phyloP scores from a whole-genome alignment of 1,140 invertebrate genomes.

The Diorhabda sublineata region DNA sequence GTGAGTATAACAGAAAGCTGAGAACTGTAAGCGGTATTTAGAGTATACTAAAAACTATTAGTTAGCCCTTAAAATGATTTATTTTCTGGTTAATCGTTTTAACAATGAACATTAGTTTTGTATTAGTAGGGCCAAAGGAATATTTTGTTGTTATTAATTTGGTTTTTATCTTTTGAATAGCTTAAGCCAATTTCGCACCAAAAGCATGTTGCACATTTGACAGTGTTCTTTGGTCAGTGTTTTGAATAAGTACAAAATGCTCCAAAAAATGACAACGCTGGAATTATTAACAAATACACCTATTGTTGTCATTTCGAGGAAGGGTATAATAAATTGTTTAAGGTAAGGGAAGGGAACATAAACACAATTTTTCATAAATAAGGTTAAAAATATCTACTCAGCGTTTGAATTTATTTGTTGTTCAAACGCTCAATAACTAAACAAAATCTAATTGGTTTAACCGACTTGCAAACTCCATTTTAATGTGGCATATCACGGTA shows the following conservation, averaged over 20 bases:
- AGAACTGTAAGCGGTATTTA: neutral
- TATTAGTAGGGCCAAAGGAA: neutral
- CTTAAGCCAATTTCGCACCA: slow-evolving; percentile 29
- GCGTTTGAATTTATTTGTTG: slow-evolving; percentile 2
- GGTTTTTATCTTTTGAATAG: neutral
- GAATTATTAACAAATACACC: neutral
- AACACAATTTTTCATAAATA: slow-evolving; percentile 3
- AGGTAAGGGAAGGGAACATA: neutral
- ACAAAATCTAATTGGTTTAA: slow-evolving; percentile 30
- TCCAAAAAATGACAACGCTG: slow-evolving; percentile 20
- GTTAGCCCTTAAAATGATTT: slow-evolving; percentile 35
- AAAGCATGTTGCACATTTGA: slow-evolving; percentile 34
- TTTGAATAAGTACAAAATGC: slow-evolving; percentile 1
- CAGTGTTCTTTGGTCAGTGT: slow-evolving; percentile 18
- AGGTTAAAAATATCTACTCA: slow-evolving; percentile 4
- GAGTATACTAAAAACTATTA: neutral
- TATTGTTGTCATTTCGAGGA: slow-evolving; percentile 18
- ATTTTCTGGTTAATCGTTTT: slow-evolving; percentile 31
- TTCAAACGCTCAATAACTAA: slow-evolving; percentile 12
- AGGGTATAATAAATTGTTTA: neutral
- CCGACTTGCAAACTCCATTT: slow-evolving; percentile 36
- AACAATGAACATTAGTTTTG: neutral
- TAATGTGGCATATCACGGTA: slow-evolving; percentile 35
- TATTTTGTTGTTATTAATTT: slow-evolving; percentile 8
- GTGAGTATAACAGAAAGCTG: slow-evolving; percentile 11